These are phyloP conservation scores for Oryctes rhinoceros DNA, from an alignment of 1,140 invertebrate genomes.

Conservation along the genomic window DNA sequence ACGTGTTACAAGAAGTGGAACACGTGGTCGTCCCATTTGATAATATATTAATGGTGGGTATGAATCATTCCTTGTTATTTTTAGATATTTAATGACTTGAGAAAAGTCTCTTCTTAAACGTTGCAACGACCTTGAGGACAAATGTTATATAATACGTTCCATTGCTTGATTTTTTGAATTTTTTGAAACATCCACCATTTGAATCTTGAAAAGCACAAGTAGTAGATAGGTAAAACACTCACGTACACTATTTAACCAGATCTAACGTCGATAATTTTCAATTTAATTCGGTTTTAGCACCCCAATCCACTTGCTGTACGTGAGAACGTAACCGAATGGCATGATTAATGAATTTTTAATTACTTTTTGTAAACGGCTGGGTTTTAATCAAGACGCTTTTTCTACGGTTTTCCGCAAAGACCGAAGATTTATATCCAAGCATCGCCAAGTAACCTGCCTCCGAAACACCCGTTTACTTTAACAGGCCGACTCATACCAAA, in stretches of 20 bases:
- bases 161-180: too few relatives aligned
- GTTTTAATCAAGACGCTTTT: conserved; percentile 32
- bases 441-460: conserved; percentile 13
- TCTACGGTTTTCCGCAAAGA: not conserved
- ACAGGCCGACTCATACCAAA: not conserved
- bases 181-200: too few relatives aligned
- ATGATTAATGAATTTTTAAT: conserved; percentile 34
- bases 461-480: not conserved
- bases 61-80: not conserved
- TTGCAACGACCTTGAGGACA: too few relatives aligned
- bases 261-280: conserved; percentile 1
- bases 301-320: not conserved
- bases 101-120: too few relatives aligned
- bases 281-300: not conserved
- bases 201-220: too few relatives aligned
- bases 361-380: conserved; percentile 29
- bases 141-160: too few relatives aligned
- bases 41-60: not conserved
- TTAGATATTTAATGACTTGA: not conserved
- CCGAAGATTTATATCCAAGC: conserved; percentile 26
- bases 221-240: too few relatives aligned
- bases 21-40: not conserved
- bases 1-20: not conserved
- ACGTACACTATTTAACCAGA: too few relatives aligned
- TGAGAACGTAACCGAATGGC: conserved; percentile 5